Conservation (phyloP, 2,113 vertebrate genomes). For the Alaudala cheleensis region DNA sequence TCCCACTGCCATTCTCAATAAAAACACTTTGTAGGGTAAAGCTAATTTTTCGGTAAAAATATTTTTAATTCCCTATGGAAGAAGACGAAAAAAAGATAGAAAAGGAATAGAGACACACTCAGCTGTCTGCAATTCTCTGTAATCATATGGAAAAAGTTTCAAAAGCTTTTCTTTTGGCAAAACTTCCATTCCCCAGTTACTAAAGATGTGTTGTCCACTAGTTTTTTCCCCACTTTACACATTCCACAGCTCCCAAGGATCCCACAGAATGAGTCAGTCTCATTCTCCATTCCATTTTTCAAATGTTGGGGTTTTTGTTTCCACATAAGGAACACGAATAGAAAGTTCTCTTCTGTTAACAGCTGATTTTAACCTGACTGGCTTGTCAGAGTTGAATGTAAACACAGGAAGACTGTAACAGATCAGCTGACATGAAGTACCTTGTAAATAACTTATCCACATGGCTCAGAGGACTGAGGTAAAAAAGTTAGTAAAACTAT, state of each 20-base stretch:
- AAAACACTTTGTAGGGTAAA: not conserved
- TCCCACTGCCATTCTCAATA: not conserved
- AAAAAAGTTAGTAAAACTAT: not conserved
- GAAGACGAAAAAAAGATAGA: not conserved
- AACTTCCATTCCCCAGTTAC: not conserved
- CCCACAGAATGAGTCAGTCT: conserved; percentile 3
- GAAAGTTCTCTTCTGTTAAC: not conserved
- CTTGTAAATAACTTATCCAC: not conserved
- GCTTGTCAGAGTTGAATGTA: not conserved
- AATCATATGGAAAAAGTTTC: not conserved
- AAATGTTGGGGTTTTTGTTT: not conserved
- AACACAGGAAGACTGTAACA: not conserved
- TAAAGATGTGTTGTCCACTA: not conserved
- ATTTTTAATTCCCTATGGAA: not conserved
- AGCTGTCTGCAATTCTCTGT: not conserved
- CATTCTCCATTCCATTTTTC: not conserved
- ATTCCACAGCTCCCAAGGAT: not conserved
- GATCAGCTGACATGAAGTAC: not conserved
- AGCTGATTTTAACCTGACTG: not conserved
- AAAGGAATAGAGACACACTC: not conserved
- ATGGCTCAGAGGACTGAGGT: not conserved
- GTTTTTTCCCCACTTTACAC: not conserved
- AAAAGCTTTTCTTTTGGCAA: not conserved
- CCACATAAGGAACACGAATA: not conserved
- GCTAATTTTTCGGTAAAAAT: not conserved